Base-by-base conservation (phyloP, 2,888 invertebrate species). In the Cerceris ruficornis region DNA sequence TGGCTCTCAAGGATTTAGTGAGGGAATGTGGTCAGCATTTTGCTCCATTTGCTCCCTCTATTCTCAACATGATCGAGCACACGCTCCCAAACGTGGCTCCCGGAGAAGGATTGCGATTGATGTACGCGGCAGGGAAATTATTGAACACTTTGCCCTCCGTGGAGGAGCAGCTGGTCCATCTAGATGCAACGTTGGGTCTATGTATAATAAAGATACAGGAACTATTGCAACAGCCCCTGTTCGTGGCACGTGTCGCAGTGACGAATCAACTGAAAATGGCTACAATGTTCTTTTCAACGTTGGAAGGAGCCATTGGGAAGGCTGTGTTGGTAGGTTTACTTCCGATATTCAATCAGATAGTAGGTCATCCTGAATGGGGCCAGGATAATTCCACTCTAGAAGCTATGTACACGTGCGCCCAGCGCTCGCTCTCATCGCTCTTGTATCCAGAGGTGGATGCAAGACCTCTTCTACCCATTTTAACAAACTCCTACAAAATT, bases 1-100 rank as follows among this genome's bases (percentile, higher is more conserved):
- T 98, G 92, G 98, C 98, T 39, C 93, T 98, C 11, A 97, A 98
- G 90, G 98, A 98, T 89, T 94, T 98, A 52, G 96, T 97, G 46
- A 94, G 96, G 49, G 97, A 98, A 91, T 98, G 98, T 90, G 95
- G 95, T 86, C 91, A 95, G 64, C 95, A 95, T 90, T 94, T 98
- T 83, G 94, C 95, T 61, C 96, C 96, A 0, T 96, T 95, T 87
- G 96, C 96, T 0, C 95, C 95, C 39, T 95, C 96, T 74, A 95
- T 98, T 73, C 94, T 98, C 6, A 93, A 94, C 28, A 95, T 96
- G 0, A 93, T 93, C 15, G 88, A 94, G 92, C 92, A 92, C 50
- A 93, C 94, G 0, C 90, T 96, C 8, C 92, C 93, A 15, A 93
- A 93, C 54, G 94, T 95, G 0, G 92, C 95, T 75, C 93, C 95